These are phyloP conservation scores for Fulmarus glacialis DNA, from an alignment of 2,113 vertebrate species.

Conservation along the genomic window DNA sequence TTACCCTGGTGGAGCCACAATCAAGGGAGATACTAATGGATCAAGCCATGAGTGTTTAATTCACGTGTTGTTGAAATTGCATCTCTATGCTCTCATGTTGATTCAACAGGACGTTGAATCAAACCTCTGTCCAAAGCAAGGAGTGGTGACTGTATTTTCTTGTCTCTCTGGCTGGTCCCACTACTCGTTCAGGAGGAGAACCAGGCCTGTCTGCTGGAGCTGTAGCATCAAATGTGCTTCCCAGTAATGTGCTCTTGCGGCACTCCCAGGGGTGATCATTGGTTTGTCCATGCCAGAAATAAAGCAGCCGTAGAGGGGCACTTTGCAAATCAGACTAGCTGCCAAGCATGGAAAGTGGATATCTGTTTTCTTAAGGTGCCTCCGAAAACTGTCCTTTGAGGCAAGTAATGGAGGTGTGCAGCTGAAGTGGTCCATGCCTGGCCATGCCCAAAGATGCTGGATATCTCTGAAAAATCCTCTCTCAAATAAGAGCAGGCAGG, in stretches of 20 bases:
- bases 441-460: not conserved
- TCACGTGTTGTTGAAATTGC: not conserved
- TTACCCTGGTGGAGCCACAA: not conserved
- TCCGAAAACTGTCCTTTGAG: not conserved
- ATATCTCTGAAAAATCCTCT: not conserved
- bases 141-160: not conserved
- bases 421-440: not conserved
- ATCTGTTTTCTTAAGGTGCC: not conserved
- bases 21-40: not conserved
- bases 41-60: not conserved
- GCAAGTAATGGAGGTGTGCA: not conserved
- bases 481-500: not conserved
- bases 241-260: not conserved
- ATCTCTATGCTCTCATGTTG: not conserved
- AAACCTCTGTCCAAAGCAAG: not conserved
- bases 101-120: not conserved
- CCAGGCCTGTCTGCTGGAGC: not conserved
- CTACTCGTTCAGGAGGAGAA: accelerated
- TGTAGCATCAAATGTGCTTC: not conserved
- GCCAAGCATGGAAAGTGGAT: not conserved
- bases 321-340: not conserved
- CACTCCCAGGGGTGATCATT: not conserved
- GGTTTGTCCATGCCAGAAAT: not conserved
- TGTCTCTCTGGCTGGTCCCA: not conserved
- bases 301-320: not conserved